Evolutionary conservation across 2,888 invertebrate genomes (phyloP).

Genomic region (Subacronicta megacephala): DNA sequence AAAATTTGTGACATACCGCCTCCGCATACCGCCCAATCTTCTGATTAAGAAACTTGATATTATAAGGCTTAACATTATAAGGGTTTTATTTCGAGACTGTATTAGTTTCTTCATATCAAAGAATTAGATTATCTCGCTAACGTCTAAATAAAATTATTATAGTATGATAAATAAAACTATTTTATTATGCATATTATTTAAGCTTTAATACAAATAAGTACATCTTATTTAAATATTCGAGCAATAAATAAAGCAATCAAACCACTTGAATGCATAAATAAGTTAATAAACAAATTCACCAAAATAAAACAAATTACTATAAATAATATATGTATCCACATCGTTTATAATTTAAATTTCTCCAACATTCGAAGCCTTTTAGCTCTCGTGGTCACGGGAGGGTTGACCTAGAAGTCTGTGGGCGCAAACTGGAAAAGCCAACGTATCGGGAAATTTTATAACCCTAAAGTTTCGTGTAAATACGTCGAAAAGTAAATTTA

Average conservation of each 20-base stretch:
- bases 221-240: no score
- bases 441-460: conserved; percentile 26
- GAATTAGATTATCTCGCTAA: no score
- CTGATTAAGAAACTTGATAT: neutral
- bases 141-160: no score
- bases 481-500: conserved; percentile 21
- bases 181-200: no score
- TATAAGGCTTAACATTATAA: no score
- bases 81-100: no score
- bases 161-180: no score
- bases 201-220: no score
- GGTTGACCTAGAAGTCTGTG: conserved; percentile 35
- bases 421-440: conserved; percentile 16
- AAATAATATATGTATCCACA: conserved; percentile 11
- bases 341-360: conserved; percentile 36
- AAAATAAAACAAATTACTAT: conserved; percentile 10
- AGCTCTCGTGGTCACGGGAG: conserved; percentile 33
- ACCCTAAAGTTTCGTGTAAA: conserved; percentile 33
- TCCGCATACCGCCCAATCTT: neutral
- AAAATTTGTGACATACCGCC: neutral
- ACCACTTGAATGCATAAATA: no score
- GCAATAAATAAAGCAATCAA: no score
- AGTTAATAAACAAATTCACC: conserved; percentile 3
- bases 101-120: no score
- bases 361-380: conserved; percentile 19